Percentiles rank a stretch among this genome's conserved stretches.
phyloP scores from a whole-genome alignment of 2,113 vertebrate species.

The Motacilla alba region DNA sequence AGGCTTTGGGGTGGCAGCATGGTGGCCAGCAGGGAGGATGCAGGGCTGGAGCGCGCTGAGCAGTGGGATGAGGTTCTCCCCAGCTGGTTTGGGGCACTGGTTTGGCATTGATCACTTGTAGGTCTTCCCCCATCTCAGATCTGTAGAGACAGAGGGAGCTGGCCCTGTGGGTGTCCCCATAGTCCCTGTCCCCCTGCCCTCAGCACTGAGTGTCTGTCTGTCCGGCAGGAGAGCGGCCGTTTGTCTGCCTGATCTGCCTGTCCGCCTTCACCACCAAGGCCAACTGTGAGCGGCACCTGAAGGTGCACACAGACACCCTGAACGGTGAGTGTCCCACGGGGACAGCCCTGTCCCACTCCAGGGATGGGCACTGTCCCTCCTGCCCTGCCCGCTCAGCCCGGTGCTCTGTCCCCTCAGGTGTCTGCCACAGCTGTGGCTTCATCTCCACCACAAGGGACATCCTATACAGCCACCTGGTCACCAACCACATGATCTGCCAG shows the following conservation, averaged over 20 bases:
- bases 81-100: background rate
- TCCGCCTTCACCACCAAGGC: slow-evolving; percentile 98
- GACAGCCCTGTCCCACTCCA: background rate
- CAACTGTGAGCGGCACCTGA: slow-evolving; percentile 97
- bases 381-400: background rate
- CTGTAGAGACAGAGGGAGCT: background rate
- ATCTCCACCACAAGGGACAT: slow-evolving; percentile 95
- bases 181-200: background rate
- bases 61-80: background rate
- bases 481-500: slow-evolving; percentile 97
- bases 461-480: slow-evolving; percentile 95
- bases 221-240: slow-evolving; percentile 90
- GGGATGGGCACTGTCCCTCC: background rate
- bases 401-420: slow-evolving; percentile 36
- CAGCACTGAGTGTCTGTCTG: background rate
- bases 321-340: slow-evolving; percentile 66
- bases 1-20: background rate
- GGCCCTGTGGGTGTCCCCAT: accelerated
- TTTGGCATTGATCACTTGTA: background rate
- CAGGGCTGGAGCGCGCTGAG: background rate
- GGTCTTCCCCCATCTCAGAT: background rate
- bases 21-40: background rate
- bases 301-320: slow-evolving; percentile 94
- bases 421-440: slow-evolving; percentile 96
- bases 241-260: slow-evolving; percentile 94